Evolutionary conservation across 2,797 vertebrate genomes (phyloP).

Genomic region (Falco columbarius): DNA sequence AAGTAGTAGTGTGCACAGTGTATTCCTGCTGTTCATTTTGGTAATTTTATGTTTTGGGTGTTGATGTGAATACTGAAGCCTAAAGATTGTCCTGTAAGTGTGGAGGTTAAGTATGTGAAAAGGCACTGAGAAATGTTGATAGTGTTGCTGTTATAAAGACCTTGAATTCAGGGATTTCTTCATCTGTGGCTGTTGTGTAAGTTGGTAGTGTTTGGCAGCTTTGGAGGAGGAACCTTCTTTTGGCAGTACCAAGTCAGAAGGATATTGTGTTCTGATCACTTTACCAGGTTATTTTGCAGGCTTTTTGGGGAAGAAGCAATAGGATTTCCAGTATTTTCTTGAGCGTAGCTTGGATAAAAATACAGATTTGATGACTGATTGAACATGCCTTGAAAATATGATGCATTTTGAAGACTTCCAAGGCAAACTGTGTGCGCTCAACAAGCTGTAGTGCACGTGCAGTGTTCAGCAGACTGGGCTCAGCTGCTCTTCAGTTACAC

Average conservation of each 20-base stretch:
- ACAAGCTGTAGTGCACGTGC: background rate
- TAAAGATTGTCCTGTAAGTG: background rate
- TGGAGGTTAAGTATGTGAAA: background rate
- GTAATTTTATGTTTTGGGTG: background rate
- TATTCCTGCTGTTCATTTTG: background rate
- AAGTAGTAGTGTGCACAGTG: background rate
- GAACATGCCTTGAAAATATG: background rate
- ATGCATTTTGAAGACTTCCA: background rate
- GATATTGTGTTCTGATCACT: background rate
- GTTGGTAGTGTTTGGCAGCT: background rate
- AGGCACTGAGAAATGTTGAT: background rate
- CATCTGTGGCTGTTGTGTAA: background rate
- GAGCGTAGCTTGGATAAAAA: background rate
- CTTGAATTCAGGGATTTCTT: background rate
- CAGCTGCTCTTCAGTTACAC: background rate
- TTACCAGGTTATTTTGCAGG: background rate
- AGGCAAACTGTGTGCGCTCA: background rate
- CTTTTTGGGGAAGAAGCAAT: background rate
- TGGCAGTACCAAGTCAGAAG: background rate
- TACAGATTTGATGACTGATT: background rate
- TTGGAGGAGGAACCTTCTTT: background rate
- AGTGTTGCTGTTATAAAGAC: background rate
- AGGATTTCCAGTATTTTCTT: background rate
- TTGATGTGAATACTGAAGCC: background rate
- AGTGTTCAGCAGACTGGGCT: background rate